Evolutionary conservation across 2,113 vertebrate species (phyloP).

Genomic region (Marmota flaviventris): DNA sequence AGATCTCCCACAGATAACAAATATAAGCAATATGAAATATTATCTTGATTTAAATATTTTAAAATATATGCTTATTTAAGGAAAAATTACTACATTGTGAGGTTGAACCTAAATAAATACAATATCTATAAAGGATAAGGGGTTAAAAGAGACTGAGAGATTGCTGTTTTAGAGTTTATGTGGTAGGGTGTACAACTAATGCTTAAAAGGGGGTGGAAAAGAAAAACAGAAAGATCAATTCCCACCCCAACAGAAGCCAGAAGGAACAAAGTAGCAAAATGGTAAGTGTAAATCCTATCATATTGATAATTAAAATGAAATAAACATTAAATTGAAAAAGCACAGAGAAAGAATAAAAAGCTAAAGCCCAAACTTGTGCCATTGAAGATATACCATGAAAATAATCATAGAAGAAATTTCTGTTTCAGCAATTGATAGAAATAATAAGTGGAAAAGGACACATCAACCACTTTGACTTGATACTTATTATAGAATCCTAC

Average conservation of each 20-base stretch:
- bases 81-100: background rate
- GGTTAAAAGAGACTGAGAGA: background rate
- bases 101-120: background rate
- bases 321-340: background rate
- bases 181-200: background rate
- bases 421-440: background rate
- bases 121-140: background rate
- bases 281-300: background rate
- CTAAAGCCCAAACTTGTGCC: background rate
- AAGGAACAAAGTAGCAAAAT: background rate
- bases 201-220: background rate
- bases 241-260: background rate
- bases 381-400: background rate
- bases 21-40: background rate
- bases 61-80: background rate
- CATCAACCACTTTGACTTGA: background rate
- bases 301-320: background rate
- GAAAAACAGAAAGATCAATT: background rate
- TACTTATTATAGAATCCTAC: background rate
- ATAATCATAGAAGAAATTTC: background rate
- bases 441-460: background rate
- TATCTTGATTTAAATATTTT: background rate
- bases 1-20: background rate
- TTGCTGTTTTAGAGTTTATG: constrained; percentile 15
- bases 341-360: background rate